Conservation (phyloP, 2,888 invertebrate species). For the Agriotes lineatus region DNA sequence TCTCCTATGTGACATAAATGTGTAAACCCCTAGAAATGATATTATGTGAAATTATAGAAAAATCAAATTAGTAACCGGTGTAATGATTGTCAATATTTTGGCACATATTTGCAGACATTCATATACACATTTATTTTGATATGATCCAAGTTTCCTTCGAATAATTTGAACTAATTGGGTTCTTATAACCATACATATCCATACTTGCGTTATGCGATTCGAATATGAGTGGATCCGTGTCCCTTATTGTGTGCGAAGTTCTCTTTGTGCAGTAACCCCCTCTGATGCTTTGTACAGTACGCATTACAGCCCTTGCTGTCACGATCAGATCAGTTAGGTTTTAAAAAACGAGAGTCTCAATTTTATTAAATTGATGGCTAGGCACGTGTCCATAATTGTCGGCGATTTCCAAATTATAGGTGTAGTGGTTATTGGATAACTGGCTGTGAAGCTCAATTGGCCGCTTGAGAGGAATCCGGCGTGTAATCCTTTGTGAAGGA, state of each 20-base stretch:
- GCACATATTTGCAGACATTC: no score
- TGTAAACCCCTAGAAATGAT: no score
- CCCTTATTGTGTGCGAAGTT: neutral
- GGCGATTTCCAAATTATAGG: neutral
- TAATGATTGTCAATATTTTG: no score
- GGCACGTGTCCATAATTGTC: conserved; percentile 2
- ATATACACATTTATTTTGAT: no score
- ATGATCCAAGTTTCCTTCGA: no score
- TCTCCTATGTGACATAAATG: no score
- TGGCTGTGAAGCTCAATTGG: neutral
- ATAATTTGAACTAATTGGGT: neutral
- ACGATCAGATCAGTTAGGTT: neutral
- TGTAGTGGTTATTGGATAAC: conserved; percentile 11
- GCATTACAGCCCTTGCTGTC: neutral
- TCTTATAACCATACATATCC: neutral
- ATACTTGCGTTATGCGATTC: neutral
- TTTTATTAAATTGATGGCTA: neutral
- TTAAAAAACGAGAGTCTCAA: conserved; percentile 4
- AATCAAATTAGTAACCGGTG: no score
- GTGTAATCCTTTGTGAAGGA: neutral
- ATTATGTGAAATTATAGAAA: no score
- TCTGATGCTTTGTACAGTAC: neutral
- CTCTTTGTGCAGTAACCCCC: neutral
- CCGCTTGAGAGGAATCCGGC: neutral
- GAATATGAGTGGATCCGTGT: neutral